phyloP scores from a whole-genome alignment of 2,888 invertebrate species.

The Myathropa florea region DNA sequence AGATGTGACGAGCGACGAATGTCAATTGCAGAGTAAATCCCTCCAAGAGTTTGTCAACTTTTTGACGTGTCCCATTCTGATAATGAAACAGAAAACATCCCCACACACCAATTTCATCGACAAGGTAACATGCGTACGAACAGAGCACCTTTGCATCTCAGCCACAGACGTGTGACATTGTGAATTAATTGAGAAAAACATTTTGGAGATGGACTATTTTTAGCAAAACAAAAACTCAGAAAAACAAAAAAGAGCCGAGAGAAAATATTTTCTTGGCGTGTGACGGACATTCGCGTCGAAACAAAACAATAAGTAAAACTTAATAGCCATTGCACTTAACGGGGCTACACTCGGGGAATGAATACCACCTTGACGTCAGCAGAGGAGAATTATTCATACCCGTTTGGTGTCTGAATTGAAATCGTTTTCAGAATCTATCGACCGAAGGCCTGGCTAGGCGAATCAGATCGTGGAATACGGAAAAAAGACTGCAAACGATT shows the following conservation, averaged over 20 bases:
- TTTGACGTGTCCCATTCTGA: neutral
- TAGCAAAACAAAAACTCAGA: neutral
- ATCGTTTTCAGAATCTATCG: neutral
- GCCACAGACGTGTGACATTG: neutral
- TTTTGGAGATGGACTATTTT: conserved; percentile 24
- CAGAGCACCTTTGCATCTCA: neutral
- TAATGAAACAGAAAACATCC: neutral
- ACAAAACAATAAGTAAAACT: neutral
- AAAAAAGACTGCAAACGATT: neutral
- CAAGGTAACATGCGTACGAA: neutral
- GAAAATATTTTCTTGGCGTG: conserved; percentile 6
- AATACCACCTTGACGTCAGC: conserved; percentile 21
- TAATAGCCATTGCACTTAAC: conserved; percentile 30
- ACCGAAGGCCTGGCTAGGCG: neutral
- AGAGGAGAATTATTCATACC: neutral
- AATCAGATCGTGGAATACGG: neutral
- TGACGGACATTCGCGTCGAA: neutral
- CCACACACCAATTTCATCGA: neutral
- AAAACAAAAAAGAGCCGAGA: neutral
- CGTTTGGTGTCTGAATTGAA: neutral
- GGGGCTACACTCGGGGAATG: neutral
- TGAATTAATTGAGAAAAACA: conserved; percentile 11
- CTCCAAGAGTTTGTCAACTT: neutral
- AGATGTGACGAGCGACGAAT: neutral
- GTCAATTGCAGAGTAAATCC: neutral